These are phyloP conservation scores for Lamprologus callipterus DNA, from an alignment of 2,113 vertebrate genomes.

Conservation along the genomic window DNA sequence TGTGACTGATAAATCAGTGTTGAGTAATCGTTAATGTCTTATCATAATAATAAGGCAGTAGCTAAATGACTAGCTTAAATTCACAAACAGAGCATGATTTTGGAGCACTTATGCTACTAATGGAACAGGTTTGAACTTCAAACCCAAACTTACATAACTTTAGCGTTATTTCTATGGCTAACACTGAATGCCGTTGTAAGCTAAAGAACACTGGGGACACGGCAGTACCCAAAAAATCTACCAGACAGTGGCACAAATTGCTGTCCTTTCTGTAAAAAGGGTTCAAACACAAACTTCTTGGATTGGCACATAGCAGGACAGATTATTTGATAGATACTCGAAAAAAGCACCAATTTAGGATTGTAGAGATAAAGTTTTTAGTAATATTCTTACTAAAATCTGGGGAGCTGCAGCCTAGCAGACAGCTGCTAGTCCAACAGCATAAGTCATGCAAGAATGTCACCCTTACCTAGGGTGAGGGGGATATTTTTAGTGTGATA, in stretches of 20 bases:
- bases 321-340: neutral
- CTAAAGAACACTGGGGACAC: neutral
- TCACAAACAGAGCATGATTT: neutral
- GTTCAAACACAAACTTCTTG: neutral
- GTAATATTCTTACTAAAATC: neutral
- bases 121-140: neutral
- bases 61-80: neutral
- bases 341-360: neutral
- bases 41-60: neutral
- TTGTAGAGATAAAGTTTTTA: neutral
- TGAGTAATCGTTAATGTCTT: neutral
- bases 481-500: neutral
- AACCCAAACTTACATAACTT: neutral
- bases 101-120: neutral
- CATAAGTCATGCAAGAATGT: neutral
- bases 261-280: neutral
- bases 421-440: neutral
- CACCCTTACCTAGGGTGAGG: neutral
- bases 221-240: neutral
- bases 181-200: neutral
- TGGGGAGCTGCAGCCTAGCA: neutral
- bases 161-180: neutral
- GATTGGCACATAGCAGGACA: neutral
- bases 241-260: neutral
- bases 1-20: neutral